Base-by-base conservation (phyloP, 2,888 invertebrate species). In the Tenthredo scrophulariae region DNA sequence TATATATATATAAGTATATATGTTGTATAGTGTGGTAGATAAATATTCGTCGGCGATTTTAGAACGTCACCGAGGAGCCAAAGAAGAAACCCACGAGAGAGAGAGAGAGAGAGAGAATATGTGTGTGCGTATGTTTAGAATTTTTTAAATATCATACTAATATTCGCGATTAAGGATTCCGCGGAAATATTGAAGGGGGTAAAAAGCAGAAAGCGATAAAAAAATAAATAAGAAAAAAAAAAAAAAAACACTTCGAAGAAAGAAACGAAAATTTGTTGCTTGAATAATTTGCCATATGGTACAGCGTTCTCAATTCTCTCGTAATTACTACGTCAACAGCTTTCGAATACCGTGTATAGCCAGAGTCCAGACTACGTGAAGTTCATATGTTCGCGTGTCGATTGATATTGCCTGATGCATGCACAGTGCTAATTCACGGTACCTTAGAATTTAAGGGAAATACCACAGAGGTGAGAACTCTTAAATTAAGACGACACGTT, bases 31-130 rank as follows among this genome's bases (percentile, higher is more conserved):
- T 62, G 80, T 62, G 62, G 62, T 80, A 80, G 58, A 80, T 62
- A 80, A 80, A 80, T 80, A 80, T 80, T 62, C 80, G 80, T 80
- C 80, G 62, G 62, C 62, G 58, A 58, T 58, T 37, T 22, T 62
- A 37, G 58, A 62, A 80, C 80, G 37, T 58, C 58, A 13, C 62
- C 80, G 80, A 80, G 80, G 80, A 80, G 80, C 80, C 80, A 80
- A 80, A 80, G 80, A 80, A 80, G 62, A 80, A 80, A 62, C 80
- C 80, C 46, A 79, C 54, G 79, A 79, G 22, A 62, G 62, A 22
- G 80, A n/a, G 37, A 22, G 26, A 46, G 43, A 43, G 22, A 74
- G 43, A 43, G 43, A 74, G 13, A n/a, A 54, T 22, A 37, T 29
- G 18, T 18, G 40, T 54, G 77, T 77, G 77, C 26, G 50, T 26